Conservation (phyloP, 2,888 invertebrate species). For the Adelognathus sp. region DNA sequence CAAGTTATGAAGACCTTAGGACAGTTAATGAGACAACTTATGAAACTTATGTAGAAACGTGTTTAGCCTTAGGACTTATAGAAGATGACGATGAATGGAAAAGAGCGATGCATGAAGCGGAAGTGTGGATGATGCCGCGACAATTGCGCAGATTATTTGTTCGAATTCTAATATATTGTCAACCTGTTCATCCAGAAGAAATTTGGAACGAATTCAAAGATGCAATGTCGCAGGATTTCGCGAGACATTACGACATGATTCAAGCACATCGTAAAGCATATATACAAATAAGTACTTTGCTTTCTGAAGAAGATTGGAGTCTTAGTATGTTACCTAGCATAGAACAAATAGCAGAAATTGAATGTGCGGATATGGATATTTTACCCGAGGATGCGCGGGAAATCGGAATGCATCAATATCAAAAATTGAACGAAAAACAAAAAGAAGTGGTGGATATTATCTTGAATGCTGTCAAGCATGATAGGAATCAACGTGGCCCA, state of each 20-base stretch:
- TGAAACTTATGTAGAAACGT: conserved; percentile 67
- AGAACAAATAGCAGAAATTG: conserved; percentile 4
- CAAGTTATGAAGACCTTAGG: conserved; percentile 64
- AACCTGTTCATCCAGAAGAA: conserved; percentile 53
- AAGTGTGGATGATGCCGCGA: conserved; percentile 50
- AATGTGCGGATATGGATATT: background rate
- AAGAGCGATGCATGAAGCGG: conserved; percentile 36
- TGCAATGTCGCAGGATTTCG: conserved; percentile 24
- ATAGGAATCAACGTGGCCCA: too few species aligned
- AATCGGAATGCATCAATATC: background rate
- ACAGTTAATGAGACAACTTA: conserved; percentile 64
- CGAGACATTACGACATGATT: background rate
- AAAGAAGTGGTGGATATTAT: conserved; percentile 37
- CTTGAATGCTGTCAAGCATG: background rate
- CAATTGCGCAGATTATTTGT: conserved; percentile 69
- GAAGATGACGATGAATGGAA: conserved; percentile 63
- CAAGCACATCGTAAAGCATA: background rate
- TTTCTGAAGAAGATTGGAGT: background rate
- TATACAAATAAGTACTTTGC: background rate
- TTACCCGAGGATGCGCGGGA: background rate
- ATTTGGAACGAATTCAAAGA: conserved; percentile 59
- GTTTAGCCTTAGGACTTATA: conserved; percentile 65
- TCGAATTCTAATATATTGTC: conserved; percentile 62
- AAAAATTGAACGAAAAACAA: conserved; percentile 44
- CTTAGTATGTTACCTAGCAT: conserved; percentile 11